phyloP scores from a whole-genome alignment of 2,113 vertebrate genomes.

The Benitochromis conjunctus region DNA sequence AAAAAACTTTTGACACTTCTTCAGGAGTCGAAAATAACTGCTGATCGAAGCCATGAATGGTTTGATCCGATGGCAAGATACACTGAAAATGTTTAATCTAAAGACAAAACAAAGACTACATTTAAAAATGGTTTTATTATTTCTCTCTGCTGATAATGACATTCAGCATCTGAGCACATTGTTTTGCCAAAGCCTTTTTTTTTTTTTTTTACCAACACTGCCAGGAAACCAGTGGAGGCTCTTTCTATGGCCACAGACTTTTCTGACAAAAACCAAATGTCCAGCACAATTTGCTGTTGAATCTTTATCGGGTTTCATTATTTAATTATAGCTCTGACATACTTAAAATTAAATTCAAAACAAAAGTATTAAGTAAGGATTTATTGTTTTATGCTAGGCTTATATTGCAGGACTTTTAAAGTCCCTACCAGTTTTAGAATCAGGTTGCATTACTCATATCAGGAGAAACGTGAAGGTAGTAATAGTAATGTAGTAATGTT shows the following conservation, averaged over 20 bases:
- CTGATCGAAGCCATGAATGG: background rate
- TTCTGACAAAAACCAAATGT: background rate
- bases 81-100: background rate
- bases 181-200: background rate
- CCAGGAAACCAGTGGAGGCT: background rate
- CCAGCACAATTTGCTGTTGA: background rate
- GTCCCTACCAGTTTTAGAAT: background rate
- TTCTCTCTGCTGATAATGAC: too few relatives aligned
- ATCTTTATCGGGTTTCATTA: background rate
- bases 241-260: background rate
- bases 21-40: background rate
- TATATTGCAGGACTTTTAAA: background rate
- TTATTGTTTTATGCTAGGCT: background rate
- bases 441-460: background rate
- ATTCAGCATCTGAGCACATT: background rate
- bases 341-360: background rate
- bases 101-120: background rate
- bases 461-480: background rate
- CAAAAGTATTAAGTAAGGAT: background rate
- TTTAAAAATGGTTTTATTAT: background rate
- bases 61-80: background rate
- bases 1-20: background rate
- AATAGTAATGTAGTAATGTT: background rate
- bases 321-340: background rate
- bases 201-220: background rate